Percentiles rank a stretch among this genome's conserved stretches.
phyloP scores from a whole-genome alignment of 1,140 invertebrate species.

The Artemia franciscana region DNA sequence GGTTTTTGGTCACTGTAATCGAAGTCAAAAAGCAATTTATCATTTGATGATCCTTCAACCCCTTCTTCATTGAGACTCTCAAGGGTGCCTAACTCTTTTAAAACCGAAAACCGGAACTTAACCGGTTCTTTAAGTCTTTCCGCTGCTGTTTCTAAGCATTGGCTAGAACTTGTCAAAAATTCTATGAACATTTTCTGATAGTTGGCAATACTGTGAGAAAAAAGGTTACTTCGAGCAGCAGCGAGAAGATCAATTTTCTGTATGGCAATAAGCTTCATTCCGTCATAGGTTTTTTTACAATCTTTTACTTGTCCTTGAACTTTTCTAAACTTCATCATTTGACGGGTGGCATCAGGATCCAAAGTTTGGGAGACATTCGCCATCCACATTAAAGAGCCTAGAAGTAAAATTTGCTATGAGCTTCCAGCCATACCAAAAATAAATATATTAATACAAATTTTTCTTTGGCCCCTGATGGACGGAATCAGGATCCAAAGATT shows the following conservation, averaged over 20 bases:
- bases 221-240: conserved; percentile 87
- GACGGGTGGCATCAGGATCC: conserved; percentile 86
- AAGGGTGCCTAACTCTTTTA: not conserved
- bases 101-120: not conserved
- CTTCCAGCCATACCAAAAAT: no score
- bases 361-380: conserved; percentile 86
- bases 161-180: conserved; percentile 57
- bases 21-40: not conserved
- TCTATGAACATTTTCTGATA: conserved; percentile 66
- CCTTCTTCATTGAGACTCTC: not conserved
- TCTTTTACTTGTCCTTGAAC: conserved; percentile 39
- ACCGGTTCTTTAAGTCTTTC: conserved; percentile 37
- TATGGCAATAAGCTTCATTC: conserved; percentile 75
- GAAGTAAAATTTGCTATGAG: no score
- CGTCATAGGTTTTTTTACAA: conserved; percentile 75
- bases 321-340: conserved; percentile 86
- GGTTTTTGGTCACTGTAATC: not conserved
- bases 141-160: conserved; percentile 52
- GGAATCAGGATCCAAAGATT: no score
- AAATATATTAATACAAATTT: no score
- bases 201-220: conserved; percentile 77
- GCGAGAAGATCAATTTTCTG: conserved; percentile 94
- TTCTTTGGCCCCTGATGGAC: no score
- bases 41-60: not conserved
- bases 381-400: conserved; percentile 85